Percentiles rank a stretch among this genome's conserved stretches.
Conservation (phyloP, 2,113 vertebrate species). For the Melospiza georgiana region DNA sequence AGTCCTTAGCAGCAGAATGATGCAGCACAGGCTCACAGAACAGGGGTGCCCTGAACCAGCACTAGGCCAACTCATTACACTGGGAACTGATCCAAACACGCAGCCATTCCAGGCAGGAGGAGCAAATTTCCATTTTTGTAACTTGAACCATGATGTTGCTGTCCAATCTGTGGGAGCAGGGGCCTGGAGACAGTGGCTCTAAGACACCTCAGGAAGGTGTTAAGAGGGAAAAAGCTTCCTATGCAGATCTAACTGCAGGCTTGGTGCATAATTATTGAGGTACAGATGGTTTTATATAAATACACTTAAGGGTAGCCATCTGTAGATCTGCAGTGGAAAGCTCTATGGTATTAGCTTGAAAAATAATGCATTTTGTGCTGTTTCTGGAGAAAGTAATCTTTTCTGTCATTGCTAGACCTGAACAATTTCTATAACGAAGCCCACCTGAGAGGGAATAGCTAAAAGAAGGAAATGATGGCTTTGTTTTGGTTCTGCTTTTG, state of each 20-base stretch:
- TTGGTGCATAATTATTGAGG: not conserved
- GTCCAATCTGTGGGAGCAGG: not conserved
- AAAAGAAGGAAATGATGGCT: not conserved
- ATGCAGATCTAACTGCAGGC: not conserved
- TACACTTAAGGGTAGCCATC: not conserved
- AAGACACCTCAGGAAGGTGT: not conserved
- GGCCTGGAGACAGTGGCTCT: not conserved
- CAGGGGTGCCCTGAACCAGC: not conserved
- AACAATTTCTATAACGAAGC: not conserved
- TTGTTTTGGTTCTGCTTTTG: not conserved
- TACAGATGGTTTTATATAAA: not conserved
- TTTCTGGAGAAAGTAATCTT: not conserved
- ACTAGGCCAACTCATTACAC: not conserved
- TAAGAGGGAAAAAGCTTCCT: not conserved
- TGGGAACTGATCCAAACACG: not conserved
- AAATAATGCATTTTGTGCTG: not conserved
- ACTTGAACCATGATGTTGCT: not conserved
- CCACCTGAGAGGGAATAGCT: not conserved
- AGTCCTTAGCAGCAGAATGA: not conserved
- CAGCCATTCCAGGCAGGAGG: not conserved
- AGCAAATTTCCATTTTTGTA: not conserved
- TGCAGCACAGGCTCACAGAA: not conserved
- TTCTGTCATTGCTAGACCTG: not conserved
- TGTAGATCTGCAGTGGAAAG: not conserved
- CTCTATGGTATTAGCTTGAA: not conserved